Evolutionary conservation across 1,140 invertebrate genomes (phyloP).

Genomic region (Dermatophagoides farinae): DNA sequence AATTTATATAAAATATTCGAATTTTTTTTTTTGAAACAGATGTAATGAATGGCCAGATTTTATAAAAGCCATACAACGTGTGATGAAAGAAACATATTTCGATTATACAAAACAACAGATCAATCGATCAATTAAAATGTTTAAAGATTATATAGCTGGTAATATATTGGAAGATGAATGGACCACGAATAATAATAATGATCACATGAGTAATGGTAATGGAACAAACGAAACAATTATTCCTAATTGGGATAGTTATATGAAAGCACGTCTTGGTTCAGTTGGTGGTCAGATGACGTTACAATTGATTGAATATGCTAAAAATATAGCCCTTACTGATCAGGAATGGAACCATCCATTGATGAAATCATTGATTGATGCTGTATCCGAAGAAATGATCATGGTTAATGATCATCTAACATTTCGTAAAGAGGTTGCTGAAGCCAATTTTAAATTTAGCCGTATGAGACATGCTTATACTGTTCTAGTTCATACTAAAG

Average conservation of each 20-base stretch:
- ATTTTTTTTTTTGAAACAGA: not conserved
- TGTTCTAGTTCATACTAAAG: slow-evolving; percentile 2
- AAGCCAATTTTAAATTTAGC: not conserved
- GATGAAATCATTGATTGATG: not conserved
- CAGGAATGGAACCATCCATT: slow-evolving; percentile 5
- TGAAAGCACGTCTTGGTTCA: slow-evolving; percentile 6
- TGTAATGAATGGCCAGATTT: slow-evolving; percentile 9
- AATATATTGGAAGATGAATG: slow-evolving; percentile 6
- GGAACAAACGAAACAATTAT: not conserved
- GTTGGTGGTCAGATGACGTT: slow-evolving; percentile 9
- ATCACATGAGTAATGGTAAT: not conserved
- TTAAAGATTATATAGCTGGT: slow-evolving; percentile 6
- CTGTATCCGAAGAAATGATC: slow-evolving; percentile 8
- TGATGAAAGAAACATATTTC: not conserved
- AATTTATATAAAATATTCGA: no score
- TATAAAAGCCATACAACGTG: not conserved
- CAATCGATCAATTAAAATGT: not conserved
- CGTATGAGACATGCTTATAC: slow-evolving; percentile 1
- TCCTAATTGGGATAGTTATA: not conserved
- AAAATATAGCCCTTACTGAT: not conserved
- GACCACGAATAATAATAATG: not conserved
- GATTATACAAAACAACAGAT: slow-evolving; percentile 9
- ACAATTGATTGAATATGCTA: slow-evolving; percentile 10
- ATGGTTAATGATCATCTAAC: slow-evolving; percentile 8
- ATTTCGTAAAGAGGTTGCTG: slow-evolving; percentile 9